Evolutionary conservation across 1,140 invertebrate species (phyloP).

Genomic region (Lordiphosa mommai): DNA sequence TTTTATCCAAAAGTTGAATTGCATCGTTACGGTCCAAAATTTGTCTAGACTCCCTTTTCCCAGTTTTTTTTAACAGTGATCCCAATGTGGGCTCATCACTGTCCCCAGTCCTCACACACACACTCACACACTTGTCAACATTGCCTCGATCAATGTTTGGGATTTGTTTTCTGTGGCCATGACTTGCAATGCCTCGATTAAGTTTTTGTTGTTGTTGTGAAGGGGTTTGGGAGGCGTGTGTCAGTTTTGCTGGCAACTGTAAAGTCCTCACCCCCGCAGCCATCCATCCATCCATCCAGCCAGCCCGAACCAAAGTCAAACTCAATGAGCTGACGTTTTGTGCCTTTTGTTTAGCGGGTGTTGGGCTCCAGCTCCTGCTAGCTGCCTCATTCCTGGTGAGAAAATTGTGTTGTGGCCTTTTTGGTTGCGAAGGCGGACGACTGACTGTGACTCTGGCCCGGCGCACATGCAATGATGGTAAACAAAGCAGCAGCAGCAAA

Average conservation of each 20-base stretch:
- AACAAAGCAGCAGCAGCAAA: slow-evolving; percentile 53
- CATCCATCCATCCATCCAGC: too few relatives aligned
- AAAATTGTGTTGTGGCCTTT: slow-evolving; percentile 74
- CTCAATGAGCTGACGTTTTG: slow-evolving; percentile 61
- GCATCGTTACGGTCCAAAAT: too few relatives aligned
- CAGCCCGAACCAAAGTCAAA: slow-evolving; percentile 32
- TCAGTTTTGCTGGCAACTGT: slow-evolving; percentile 4
- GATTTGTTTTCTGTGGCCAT: slow-evolving; percentile 38
- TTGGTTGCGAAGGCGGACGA: slow-evolving; percentile 58
- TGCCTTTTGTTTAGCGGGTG: slow-evolving; percentile 56
- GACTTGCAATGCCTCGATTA: slow-evolving; percentile 31
- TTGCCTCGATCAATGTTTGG: slow-evolving; percentile 35
- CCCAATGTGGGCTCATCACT: background rate
- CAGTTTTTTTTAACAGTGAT: too few relatives aligned
- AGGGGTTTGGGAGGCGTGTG: slow-evolving; percentile 3
- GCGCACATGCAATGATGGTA: slow-evolving; percentile 58
- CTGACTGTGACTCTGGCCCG: slow-evolving; percentile 12
- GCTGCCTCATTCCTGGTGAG: slow-evolving; percentile 31
- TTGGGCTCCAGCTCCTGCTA: slow-evolving; percentile 6
- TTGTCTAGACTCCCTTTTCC: too few relatives aligned
- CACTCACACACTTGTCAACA: slow-evolving; percentile 41
- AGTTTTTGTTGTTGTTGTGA: slow-evolving; percentile 13
- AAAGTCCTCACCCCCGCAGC: slow-evolving; percentile 7
- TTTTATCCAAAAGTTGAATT: too few relatives aligned
- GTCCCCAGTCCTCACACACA: background rate